Evolutionary conservation across 2,888 invertebrate genomes (phyloP).

Genomic region (Aquatica leii): DNA sequence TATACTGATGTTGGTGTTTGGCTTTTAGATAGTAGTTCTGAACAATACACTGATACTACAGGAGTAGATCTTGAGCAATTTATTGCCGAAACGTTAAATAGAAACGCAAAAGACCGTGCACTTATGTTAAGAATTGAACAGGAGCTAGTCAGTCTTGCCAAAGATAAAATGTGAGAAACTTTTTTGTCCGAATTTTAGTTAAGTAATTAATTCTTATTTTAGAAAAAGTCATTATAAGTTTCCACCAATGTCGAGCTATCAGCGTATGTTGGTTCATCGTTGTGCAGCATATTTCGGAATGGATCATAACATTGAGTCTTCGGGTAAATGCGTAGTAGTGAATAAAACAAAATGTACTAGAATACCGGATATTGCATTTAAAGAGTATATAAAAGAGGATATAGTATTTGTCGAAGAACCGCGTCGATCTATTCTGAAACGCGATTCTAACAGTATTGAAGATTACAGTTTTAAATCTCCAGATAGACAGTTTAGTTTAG

Average conservation of each 20-base stretch:
- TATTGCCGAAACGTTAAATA: constrained; percentile 89
- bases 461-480: constrained; percentile 71
- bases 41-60: constrained; percentile 76
- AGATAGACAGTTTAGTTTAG: constrained; percentile 69
- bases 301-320: constrained; percentile 90
- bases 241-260: constrained; percentile 94
- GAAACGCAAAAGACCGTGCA: constrained; percentile 86
- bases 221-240: constrained; percentile 84
- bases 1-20: not conserved
- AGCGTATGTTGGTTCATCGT: constrained; percentile 94
- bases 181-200: not conserved
- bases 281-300: constrained; percentile 94
- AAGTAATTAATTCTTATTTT: constrained; percentile 37
- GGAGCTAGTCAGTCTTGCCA: constrained; percentile 83
- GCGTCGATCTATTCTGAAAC: constrained; percentile 80
- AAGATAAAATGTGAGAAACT: constrained; percentile 77
- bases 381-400: constrained; percentile 74
- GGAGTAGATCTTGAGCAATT: constrained; percentile 87
- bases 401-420: constrained; percentile 72
- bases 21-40: constrained; percentile 76
- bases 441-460: constrained; percentile 83
- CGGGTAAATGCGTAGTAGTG: constrained; percentile 83
- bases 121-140: constrained; percentile 88
- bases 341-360: constrained; percentile 79
- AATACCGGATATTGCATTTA: constrained; percentile 76